Conservation (phyloP, 2,888 invertebrate species). For the Tenodera sinensis region DNA sequence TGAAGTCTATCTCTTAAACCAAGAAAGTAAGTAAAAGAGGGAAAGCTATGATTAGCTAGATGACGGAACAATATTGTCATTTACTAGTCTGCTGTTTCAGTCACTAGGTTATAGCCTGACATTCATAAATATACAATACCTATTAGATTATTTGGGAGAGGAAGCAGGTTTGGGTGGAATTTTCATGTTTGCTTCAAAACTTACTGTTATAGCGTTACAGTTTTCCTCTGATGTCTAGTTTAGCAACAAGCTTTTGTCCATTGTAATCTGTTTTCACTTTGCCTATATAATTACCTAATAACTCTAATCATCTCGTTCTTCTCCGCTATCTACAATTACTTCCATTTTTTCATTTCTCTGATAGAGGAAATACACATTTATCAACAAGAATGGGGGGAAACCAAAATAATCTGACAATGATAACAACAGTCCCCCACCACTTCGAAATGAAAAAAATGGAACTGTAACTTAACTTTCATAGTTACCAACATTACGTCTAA, state of each 20-base stretch:
- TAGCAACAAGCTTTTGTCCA: background rate
- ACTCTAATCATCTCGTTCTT: background rate
- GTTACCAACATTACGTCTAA: background rate
- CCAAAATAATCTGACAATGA: background rate
- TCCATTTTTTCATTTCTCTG: slow-evolving; percentile 1
- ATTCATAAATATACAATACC: slow-evolving; percentile 11
- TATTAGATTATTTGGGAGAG: background rate
- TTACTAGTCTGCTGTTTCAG: background rate
- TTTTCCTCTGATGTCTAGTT: background rate
- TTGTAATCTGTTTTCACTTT: background rate
- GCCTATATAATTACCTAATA: background rate
- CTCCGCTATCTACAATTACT: slow-evolving; percentile 1
- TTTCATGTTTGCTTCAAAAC: background rate
- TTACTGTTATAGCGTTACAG: background rate
- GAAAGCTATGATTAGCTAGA: background rate
- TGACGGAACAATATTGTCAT: background rate
- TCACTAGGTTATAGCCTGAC: slow-evolving; percentile 10
- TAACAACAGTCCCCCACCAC: slow-evolving; percentile 2
- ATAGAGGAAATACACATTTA: background rate
- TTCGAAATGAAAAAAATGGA: background rate
- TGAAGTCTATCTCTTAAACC: background rate
- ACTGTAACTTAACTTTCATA: background rate
- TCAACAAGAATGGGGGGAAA: background rate
- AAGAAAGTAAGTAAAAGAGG: background rate
- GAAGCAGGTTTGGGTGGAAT: background rate